Base-by-base conservation (phyloP, 2,888 invertebrate species). In the Latrodectus hesperus region DNA sequence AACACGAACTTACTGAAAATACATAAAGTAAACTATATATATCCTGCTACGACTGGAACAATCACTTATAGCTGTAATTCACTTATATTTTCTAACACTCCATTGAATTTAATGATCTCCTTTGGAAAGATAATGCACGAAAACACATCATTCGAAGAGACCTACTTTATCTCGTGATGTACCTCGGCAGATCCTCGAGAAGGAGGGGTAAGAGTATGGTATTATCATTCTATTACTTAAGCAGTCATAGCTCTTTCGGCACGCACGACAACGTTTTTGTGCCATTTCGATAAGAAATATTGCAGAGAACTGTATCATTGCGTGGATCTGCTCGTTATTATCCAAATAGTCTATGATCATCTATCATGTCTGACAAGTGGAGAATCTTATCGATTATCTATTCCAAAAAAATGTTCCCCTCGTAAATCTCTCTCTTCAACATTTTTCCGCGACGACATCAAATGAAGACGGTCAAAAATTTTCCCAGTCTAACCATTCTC, bases 361-460 rank as follows among this genome's bases (percentile, higher is more conserved):
- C 65, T 65, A 81, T 81, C 81, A 81, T 55, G 14, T 51, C 26
- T 11, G 81, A 81, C 81, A 73, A 74, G 81, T 67, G 53, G 65
- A 81, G 73, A 81, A 81, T 81, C 81, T 53, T 51, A 81, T 81
- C 81, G 81, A 81, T 73, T 77, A 68, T 67, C 77, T 77, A 81
- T 74, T 73, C 81, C 53, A 72, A 81, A 81, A n/a, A 81, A 81
- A 60, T 60, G 26, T 73, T 73, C 73, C 80, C 72, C 60, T 80
- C 71, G 79, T 72, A 71, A 72, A 72, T 80, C 72, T 72, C 79
- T 79, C 65, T 51, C 49, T 52, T n/a, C n/a, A 49, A 71, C 38
- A 60, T 71, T 64, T 17, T 38, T 71, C 55, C 22, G 51, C 65
- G 52, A 73, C 52, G 65, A 49, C 73, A 12, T n/a, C 60, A 60